phyloP scores from a whole-genome alignment of 1,140 invertebrate species.

The Notospermus geniculatus region DNA sequence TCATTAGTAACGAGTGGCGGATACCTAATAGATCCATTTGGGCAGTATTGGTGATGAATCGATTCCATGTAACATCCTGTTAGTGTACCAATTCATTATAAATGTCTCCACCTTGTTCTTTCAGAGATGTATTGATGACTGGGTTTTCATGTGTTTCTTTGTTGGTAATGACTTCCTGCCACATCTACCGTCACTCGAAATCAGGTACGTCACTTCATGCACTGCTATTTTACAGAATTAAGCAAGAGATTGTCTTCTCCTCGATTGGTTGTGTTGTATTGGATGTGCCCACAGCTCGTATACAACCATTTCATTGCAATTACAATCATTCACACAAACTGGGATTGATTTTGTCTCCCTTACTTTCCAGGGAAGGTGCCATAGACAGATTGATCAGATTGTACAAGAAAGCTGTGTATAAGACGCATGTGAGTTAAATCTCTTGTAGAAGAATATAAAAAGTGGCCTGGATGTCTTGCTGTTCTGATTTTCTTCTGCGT shows the following conservation, averaged over 20 bases:
- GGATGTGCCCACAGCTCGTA: too few relatives aligned
- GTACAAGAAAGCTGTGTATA: slow-evolving; percentile 94
- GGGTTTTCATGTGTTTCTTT: slow-evolving; percentile 99
- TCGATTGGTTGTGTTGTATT: too few relatives aligned
- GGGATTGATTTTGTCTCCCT: slow-evolving; percentile 13
- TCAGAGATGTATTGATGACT: slow-evolving; percentile 75
- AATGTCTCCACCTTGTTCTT: slow-evolving; percentile 9
- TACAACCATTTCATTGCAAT: too few relatives aligned
- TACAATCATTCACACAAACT: too few relatives aligned
- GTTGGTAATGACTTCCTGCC: slow-evolving; percentile 99
- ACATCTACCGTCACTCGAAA: slow-evolving; percentile 97
- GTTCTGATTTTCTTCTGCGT: slow-evolving; percentile 13
- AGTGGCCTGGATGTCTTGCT: background rate
- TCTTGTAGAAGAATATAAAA: background rate
- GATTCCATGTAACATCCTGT: background rate
- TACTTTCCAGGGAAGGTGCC: slow-evolving; percentile 76
- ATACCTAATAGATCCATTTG: too few relatives aligned
- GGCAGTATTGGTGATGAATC: too few relatives aligned
- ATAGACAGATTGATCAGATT: slow-evolving; percentile 91
- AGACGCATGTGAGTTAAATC: slow-evolving; percentile 68
- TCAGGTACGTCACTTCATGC: slow-evolving; percentile 58
- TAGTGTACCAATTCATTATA: too few relatives aligned
- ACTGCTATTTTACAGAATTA: too few relatives aligned
- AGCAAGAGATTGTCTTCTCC: too few relatives aligned
- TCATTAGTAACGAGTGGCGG: background rate